phyloP scores from a whole-genome alignment of 2,113 vertebrate species.

The Antechinus stuartii region DNA sequence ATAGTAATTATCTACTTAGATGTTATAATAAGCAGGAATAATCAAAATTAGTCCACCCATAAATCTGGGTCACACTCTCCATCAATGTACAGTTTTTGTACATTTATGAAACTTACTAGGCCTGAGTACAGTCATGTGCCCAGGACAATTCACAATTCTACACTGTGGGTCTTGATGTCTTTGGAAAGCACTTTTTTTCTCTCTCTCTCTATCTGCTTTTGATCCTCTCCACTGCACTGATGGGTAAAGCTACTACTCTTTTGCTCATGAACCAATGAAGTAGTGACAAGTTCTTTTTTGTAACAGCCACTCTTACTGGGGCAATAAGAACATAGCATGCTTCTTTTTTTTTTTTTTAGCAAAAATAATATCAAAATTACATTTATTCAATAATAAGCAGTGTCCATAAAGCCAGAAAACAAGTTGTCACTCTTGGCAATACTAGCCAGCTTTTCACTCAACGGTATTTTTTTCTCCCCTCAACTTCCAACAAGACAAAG shows the following conservation, averaged over 20 bases:
- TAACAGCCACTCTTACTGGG: background rate
- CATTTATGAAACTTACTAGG: background rate
- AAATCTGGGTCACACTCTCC: background rate
- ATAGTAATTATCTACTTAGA: background rate
- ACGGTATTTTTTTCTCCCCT: background rate
- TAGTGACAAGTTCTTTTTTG: background rate
- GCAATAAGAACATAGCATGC: background rate
- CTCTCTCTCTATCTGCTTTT: background rate
- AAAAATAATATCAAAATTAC: background rate
- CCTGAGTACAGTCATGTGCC: background rate
- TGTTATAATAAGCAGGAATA: background rate
- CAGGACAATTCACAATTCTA: background rate
- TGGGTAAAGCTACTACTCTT: background rate
- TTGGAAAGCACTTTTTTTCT: background rate
- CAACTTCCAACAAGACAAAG: background rate
- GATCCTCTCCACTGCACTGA: background rate
- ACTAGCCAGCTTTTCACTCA: background rate
- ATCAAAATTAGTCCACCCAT: background rate
- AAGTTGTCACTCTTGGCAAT: background rate
- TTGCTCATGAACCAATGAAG: background rate
- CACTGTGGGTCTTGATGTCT: background rate
- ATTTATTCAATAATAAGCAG: background rate
- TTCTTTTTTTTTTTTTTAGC: background rate
- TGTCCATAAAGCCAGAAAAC: too few relatives aligned
- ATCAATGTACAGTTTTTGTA: background rate